Percentiles rank a stretch among this genome's conserved stretches.
Conservation (phyloP, 2,797 vertebrate genomes). For the Leptoclinus maculatus region DNA sequence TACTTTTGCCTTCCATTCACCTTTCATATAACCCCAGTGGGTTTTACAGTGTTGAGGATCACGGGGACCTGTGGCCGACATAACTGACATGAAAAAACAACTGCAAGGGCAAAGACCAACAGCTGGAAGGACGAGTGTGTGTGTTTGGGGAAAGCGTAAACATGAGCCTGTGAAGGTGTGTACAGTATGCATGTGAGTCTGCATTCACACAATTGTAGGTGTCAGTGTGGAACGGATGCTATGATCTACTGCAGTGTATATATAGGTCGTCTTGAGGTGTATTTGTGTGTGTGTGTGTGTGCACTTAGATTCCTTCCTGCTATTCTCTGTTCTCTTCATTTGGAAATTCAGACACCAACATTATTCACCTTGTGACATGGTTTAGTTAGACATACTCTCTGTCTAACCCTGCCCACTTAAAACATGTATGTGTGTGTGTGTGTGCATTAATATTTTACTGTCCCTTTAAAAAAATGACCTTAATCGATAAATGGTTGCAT, state of each 20-base stretch:
- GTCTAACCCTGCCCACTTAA: slow-evolving; percentile 7
- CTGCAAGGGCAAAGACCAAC: slow-evolving; percentile 13
- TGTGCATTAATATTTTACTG: not conserved
- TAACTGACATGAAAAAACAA: slow-evolving; percentile 39
- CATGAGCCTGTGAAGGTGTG: not conserved
- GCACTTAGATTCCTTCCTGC: not conserved
- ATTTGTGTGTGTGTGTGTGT: not conserved
- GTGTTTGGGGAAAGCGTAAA: not conserved
- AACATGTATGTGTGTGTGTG: not conserved
- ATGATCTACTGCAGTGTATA: not conserved
- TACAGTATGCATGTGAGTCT: not conserved
- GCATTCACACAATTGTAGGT: not conserved
- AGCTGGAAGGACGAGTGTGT: slow-evolving; percentile 14
- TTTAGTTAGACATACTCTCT: not conserved
- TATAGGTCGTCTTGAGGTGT: slow-evolving; percentile 4
- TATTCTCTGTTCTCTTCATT: slow-evolving; percentile 14
- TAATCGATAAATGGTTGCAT: not conserved
- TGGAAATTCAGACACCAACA: not conserved
- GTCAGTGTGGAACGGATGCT: not conserved
- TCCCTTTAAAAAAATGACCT: not conserved
- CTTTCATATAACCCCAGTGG: not conserved
- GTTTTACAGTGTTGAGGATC: not conserved
- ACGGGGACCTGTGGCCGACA: slow-evolving; percentile 39
- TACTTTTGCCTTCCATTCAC: not conserved
- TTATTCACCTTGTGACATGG: slow-evolving; percentile 13